Evolutionary conservation across 2,888 invertebrate genomes (phyloP).

Genomic region (Callosobruchus maculatus): DNA sequence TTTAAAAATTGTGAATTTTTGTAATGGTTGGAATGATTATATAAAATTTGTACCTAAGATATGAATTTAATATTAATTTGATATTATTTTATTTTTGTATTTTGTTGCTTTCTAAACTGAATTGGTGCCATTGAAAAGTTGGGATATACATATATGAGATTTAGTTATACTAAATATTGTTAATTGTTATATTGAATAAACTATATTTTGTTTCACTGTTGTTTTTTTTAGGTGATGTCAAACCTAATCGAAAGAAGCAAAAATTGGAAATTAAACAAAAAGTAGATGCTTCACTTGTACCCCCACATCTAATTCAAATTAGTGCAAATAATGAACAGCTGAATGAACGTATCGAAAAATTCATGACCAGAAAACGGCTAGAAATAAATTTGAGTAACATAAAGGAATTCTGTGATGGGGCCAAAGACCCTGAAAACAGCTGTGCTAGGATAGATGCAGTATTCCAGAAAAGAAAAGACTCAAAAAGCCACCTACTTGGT

Average conservation of each 20-base stretch:
- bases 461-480: conserved; percentile 66
- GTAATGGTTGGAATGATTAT: neutral
- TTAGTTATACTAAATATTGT: neutral
- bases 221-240: conserved; percentile 21
- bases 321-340: conserved; percentile 64
- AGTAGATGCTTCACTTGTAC: conserved; percentile 37
- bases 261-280: conserved; percentile 35
- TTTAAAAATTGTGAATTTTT: neutral
- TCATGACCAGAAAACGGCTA: conserved; percentile 70
- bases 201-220: conserved; percentile 4
- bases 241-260: conserved; percentile 24
- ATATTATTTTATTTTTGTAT: neutral
- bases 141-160: neutral
- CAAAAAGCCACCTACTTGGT: conserved; percentile 80
- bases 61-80: neutral
- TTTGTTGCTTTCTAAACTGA: too few relatives aligned
- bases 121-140: too few relatives aligned
- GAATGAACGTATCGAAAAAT: conserved; percentile 67
- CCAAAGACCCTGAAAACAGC: conserved; percentile 52
- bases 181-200: conserved; percentile 1
- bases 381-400: conserved; percentile 72
- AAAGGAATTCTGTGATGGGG: conserved; percentile 64
- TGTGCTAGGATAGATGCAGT: conserved; percentile 77
- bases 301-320: conserved; percentile 63
- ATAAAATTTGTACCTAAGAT: neutral